A percentile compares a stretch with the other conserved stretches of the same genome.
These are phyloP conservation scores for Microctenopoma lineatum DNA, from an alignment of 2,797 vertebrate genomes.

Conservation along the genomic window DNA sequence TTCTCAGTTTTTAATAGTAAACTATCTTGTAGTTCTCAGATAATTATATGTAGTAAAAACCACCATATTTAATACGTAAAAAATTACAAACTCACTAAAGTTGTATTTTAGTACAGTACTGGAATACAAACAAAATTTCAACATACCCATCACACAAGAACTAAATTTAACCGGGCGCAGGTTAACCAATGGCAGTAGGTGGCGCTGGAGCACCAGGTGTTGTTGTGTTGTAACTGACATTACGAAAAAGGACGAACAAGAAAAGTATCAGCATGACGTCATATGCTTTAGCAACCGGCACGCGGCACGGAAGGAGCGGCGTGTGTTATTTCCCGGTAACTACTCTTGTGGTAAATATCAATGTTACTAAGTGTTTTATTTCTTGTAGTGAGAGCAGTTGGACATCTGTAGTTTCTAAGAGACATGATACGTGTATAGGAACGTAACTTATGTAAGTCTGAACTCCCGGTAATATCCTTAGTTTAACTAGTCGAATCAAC, in stretches of 20 bases:
- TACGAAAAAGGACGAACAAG: conserved; percentile 17
- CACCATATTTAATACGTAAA: no score
- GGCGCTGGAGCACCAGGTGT: conserved; percentile 12
- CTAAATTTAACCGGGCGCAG: no score
- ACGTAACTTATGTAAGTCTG: not conserved
- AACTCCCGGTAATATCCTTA: rapidly evolving
- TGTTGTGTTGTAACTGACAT: rapidly evolving
- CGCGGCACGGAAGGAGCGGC: conserved; percentile 42
- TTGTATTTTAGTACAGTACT: no score
- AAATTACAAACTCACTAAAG: no score
- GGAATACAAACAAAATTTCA: no score
- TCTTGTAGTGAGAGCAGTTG: rapidly evolving
- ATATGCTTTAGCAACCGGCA: conserved; percentile 60
- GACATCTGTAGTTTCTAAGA: rapidly evolving
- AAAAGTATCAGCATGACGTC: conserved; percentile 55
- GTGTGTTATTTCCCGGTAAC: conserved; percentile 1
- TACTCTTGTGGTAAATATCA: conserved; percentile 19
- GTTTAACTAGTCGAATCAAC: not conserved
- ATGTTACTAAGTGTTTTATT: rapidly evolving
- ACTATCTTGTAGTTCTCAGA: no score
- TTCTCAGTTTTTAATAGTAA: no score
- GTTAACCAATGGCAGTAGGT: conserved; percentile 2
- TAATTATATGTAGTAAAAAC: no score
- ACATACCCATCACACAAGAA: no score
- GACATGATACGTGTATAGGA: rapidly evolving